Conservation (phyloP, 2,113 vertebrate genomes). For the Atlantisia rogersi region DNA sequence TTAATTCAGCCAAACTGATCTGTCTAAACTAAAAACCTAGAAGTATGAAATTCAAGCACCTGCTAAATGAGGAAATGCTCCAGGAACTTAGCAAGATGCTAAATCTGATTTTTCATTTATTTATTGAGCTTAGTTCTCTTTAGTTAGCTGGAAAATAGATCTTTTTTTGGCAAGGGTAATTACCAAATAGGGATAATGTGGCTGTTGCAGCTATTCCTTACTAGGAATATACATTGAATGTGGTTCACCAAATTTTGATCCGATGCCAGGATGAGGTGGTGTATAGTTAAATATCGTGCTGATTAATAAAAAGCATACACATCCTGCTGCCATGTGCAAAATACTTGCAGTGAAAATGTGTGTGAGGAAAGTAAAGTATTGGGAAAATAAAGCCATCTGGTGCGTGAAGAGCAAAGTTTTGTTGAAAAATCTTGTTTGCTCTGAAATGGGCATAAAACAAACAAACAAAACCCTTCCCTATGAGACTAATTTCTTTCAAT, state of each 20-base stretch:
- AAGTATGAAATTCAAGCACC: neutral
- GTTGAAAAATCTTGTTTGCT: constrained; percentile 27
- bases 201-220: neutral
- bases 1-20: neutral
- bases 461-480: constrained; percentile 12
- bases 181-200: neutral
- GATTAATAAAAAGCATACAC: constrained; percentile 11
- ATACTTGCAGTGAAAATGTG: neutral
- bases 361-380: neutral
- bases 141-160: neutral
- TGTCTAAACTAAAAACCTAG: neutral
- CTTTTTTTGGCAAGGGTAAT: neutral
- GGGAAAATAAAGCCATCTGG: constrained; percentile 54
- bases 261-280: neutral
- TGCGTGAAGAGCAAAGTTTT: constrained; percentile 12
- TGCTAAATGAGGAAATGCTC: neutral
- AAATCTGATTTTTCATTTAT: neutral
- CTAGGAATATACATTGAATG: neutral
- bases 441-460: constrained; percentile 28
- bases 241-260: neutral
- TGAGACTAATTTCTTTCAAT: neutral
- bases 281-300: neutral
- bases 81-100: neutral
- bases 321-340: neutral
- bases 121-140: neutral